Base-by-base conservation (phyloP, 2,113 vertebrate species). In the Heloderma charlesbogerti region DNA sequence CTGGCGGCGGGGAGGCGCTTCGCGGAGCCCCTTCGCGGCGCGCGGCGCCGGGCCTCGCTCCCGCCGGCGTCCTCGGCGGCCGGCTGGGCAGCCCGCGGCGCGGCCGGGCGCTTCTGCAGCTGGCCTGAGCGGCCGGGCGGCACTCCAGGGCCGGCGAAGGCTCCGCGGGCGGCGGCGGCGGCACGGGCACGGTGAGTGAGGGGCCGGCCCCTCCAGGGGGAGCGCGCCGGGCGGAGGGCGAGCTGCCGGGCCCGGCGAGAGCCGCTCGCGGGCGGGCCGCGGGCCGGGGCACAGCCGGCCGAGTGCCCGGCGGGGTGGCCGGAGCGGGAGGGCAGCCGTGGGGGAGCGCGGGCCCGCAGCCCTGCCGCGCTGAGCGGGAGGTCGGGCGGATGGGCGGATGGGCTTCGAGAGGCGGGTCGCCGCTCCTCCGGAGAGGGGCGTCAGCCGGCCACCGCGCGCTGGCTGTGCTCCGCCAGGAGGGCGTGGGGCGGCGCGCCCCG, bases 1-100 rank as follows among this genome's bases (percentile, higher is more conserved):
- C 79, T 1, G 67, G n/a, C 45, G 71, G 1, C 78, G 63, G 60
- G 57, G 45, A 51, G 63, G 43, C 63, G 40, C 43, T 2, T 2
- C 8, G 0, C 15, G 71, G 0, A 45, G 43, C 27, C 90, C 57
- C 34, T 15, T 1, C 57, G 43, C 1, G 5, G 5, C 18, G 40
- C 86, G 6, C 37, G 66, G 83, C 78, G 80, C 66, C 78, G 0
- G 66, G 63, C 57, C 15, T 31, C 51, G 4, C 40, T 5, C 27
- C 27, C 60, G 1, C 31, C 67, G 22, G 84, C 29, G n/a, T 57
- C 69, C 43, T 10, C 67, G 8, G 25, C 3, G 2, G 37, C 6
- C 79, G 69, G 89, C 16, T 83, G 80, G 79, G 40, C 31, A 67
- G 18, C n/a, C 79, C 15, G 0, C 82, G 54, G 16, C 10, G 7